A percentile compares a stretch with the other conserved stretches of the same genome.
Conservation (phyloP, 2,113 vertebrate genomes). For the Trogon surrucura region DNA sequence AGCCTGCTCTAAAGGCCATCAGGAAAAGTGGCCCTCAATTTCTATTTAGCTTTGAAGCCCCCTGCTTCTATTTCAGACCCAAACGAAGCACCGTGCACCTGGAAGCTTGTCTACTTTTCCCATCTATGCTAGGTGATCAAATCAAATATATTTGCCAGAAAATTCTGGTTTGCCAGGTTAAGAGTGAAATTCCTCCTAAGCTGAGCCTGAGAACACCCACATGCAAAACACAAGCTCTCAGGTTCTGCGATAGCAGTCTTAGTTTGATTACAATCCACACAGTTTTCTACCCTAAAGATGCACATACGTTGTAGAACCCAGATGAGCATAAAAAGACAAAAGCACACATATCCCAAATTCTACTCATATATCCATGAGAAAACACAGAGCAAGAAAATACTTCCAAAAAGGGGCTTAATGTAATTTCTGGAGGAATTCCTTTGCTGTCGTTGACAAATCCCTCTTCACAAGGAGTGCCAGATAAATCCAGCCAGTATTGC, state of each 20-base stretch:
- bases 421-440: slow-evolving; percentile 26
- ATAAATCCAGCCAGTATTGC: neutral
- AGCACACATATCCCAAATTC: neutral
- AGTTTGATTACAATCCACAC: neutral
- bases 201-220: neutral
- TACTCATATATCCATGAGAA: neutral
- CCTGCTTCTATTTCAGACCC: neutral
- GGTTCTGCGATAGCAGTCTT: neutral
- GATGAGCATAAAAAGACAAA: neutral
- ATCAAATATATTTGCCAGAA: neutral
- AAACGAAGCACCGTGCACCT: neutral
- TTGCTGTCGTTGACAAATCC: slow-evolving; percentile 28
- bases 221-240: neutral
- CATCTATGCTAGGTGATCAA: neutral
- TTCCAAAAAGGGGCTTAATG: neutral
- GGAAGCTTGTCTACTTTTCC: neutral
- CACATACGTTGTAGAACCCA: fast-evolving
- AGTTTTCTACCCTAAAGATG: neutral
- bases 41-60: neutral
- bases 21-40: neutral
- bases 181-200: neutral
- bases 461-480: neutral
- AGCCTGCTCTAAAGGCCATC: neutral
- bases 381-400: neutral
- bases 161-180: neutral